Evolutionary conservation across 2,888 invertebrate species (phyloP), one percentile per base, ranked within the genome.

Genomic region (Micoletzkya japonica): DNA sequence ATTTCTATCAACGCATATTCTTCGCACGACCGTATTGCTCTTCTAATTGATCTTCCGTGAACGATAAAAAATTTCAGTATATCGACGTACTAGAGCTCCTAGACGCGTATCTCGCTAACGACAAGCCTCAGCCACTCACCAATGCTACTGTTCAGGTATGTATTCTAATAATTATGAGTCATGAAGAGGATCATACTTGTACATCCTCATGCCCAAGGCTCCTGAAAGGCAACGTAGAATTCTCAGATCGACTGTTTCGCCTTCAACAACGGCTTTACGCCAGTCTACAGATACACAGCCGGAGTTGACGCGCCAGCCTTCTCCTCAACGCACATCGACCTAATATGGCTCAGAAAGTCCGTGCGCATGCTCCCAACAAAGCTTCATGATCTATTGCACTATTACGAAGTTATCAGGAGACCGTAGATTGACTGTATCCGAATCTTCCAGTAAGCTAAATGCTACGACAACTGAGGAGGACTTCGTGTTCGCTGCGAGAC

Each of bases 61-160:
- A 30, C 26, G n/a, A 30, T 52, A 20, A 37, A 34, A 32, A 36
- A 10, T 20, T 60, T 76, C 76, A 78, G 77, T 77, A 67, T 54
- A 60, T 70, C 28, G 71, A 76, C 52, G 73, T 74, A 24, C 26
- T 60, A 4, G 59, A 76, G 28, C 58, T 68, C 39, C 57, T 81
- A 1, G 73, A 74, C 57, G 67, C 74, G 1, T 73, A 67, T 58
- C 59, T 77, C 17, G 72, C 77, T 26, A 78, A 77, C 69, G 80
- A 79, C 57, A 58, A 72, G 14, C 24, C 52, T 0, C 39, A 30
- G 20, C n/a, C 58, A 1, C 50, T 77, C 17, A 17, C 58, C 32
- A 75, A 75, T 24, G 50, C 73, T 4, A 76, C 73, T 3, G 67
- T 81, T 20, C 34, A 56, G 30, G 67, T 81, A 4, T 10, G 44